Conservation (phyloP, 2,113 vertebrate genomes). For the Crotalus helleri region DNA sequence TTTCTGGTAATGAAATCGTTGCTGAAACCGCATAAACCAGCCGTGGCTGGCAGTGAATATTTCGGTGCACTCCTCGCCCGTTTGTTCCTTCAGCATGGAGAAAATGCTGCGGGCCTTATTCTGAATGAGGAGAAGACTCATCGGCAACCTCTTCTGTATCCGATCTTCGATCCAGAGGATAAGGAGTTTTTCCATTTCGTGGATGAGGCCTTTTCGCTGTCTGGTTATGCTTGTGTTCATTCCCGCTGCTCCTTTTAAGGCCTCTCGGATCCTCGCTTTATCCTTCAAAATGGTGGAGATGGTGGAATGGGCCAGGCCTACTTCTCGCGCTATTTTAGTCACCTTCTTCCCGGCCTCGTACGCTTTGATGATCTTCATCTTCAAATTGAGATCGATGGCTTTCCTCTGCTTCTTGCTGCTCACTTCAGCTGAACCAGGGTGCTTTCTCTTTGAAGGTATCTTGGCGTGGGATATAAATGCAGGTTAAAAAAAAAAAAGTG, state of each 20-base stretch:
- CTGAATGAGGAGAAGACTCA: neutral
- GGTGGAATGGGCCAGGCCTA: neutral
- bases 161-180: neutral
- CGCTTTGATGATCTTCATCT: neutral
- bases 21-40: neutral
- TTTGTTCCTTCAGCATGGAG: neutral
- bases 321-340: neutral
- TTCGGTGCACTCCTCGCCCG: neutral
- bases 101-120: neutral
- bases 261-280: neutral
- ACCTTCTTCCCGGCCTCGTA: neutral
- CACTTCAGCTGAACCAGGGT: neutral
- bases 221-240: neutral
- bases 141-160: neutral
- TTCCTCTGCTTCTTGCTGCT: neutral
- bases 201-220: neutral
- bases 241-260: neutral
- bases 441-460: neutral
- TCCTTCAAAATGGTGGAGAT: neutral
- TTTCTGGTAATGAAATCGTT: neutral
- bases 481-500: neutral
- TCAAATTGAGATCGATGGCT: neutral
- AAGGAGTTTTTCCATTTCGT: neutral
- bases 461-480: neutral
- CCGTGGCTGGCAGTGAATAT: neutral